Evolutionary conservation across 2,113 vertebrate species (phyloP), one percentile per base, ranked within the genome.

Genomic region (Xyrauchen texanus): DNA sequence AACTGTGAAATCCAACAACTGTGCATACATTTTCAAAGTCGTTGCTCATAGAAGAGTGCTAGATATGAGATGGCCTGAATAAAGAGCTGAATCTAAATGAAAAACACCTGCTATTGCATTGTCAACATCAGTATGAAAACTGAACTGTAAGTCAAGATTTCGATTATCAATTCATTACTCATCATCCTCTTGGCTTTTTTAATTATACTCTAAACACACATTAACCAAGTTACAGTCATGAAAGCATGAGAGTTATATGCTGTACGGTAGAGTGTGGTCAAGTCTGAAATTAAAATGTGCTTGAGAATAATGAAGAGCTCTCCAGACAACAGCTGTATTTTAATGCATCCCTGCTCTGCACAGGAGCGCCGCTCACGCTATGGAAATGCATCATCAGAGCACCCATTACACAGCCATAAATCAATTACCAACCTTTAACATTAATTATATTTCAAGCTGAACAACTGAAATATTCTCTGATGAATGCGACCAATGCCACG

Each of bases 381-480:
- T 45, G 69, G 47, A 62, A 81, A 80, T 63, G 57, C 68, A 67
- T 83, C 74, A 67, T 77, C 74, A 68, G 12, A 73, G 55, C 62
- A 68, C 44, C 49, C 34, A 53, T 80, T 83, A 67, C 13, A 80
- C 61, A 51, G 42, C 60, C 73, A 77, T 80, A 72, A 80, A 80
- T 83, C 73, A 83, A 80, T 83, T 80, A 80, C 8, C 73, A 80
- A 83, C 78, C 73, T 83, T 83, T 77, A 77, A 83, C 82, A 83
- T 80, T 83, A 66, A 83, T 83, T 83, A 77, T 76, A 62, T 49
- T 67, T 72, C 55, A 77, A 45, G 65, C 52, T 55, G 21, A 64
- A 83, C 58, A 83, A 76, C 52, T 73, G 66, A 21, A 16, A 10
- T 21, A 3, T 65, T 51, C 53, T 42, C 55, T 76, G 55, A 77